Evolutionary conservation across 2,888 invertebrate genomes (phyloP).

Genomic region (Trissolcus japonicus): DNA sequence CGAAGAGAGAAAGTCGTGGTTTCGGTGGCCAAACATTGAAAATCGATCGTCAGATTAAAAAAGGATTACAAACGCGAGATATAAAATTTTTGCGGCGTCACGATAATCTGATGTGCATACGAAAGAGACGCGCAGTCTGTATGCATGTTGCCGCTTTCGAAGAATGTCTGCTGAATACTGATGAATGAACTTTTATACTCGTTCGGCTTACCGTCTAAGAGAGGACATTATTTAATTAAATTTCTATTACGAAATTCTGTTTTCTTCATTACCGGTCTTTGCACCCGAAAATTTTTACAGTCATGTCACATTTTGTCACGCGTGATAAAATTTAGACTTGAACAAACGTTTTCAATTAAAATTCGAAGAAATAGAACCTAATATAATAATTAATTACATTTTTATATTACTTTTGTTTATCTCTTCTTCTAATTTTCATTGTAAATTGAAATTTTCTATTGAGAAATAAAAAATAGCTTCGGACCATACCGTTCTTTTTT

Average conservation of each 20-base stretch:
- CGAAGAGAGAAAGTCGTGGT: conserved; percentile 55
- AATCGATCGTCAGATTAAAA: conserved; percentile 30
- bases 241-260: not conserved
- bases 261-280: not conserved
- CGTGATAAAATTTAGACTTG: no score
- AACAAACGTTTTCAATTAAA: no score
- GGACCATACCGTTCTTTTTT: not conserved
- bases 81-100: conserved; percentile 36
- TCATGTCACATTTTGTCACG: no score
- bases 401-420: not conserved
- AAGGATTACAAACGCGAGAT: conserved; percentile 34
- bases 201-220: conserved; percentile 8
- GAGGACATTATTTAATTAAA: conserved; percentile 15
- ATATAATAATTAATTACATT: not conserved
- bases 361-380: no score
- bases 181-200: conserved; percentile 27
- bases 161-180: conserved; percentile 33
- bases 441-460: not conserved
- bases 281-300: not conserved
- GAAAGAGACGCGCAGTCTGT: conserved; percentile 37
- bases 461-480: not conserved
- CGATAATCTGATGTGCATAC: conserved; percentile 25
- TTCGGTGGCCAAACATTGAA: conserved; percentile 55
- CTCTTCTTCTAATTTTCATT: not conserved
- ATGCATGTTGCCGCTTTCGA: conserved; percentile 43